Conservation (phyloP, 2,113 vertebrate species). For the Eretmochelys imbricata region DNA sequence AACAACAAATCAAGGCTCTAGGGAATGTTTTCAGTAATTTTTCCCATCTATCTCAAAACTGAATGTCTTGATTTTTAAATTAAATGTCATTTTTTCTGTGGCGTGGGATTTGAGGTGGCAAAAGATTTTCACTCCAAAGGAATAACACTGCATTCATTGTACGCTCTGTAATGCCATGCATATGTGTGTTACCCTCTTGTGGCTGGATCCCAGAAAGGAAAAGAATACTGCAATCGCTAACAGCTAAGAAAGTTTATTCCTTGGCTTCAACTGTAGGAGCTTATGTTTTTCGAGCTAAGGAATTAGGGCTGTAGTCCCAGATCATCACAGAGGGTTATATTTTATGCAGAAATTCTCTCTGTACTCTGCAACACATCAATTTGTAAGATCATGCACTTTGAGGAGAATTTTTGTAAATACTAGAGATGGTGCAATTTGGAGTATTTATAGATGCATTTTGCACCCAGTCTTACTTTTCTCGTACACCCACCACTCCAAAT, state of each 20-base stretch:
- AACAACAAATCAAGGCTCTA: not conserved
- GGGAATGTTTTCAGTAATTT: not conserved
- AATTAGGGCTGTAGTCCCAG: not conserved
- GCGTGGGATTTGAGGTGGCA: not conserved
- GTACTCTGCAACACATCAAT: not conserved
- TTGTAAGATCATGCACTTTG: not conserved
- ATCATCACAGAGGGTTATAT: not conserved
- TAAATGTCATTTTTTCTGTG: not conserved
- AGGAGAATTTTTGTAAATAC: not conserved
- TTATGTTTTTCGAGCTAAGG: not conserved
- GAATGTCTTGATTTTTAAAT: not conserved
- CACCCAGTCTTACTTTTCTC: not conserved
- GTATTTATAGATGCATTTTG: not conserved
- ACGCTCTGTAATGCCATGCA: not conserved
- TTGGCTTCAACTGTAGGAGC: not conserved
- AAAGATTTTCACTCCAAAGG: constrained; percentile 12
- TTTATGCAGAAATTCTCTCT: not conserved
- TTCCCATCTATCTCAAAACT: not conserved
- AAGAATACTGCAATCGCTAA: not conserved
- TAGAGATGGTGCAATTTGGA: not conserved
- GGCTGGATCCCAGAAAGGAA: not conserved
- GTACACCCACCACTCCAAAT: not conserved
- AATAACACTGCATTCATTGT: not conserved
- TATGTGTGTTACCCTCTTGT: not conserved
- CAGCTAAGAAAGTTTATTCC: not conserved